Percentiles rank a stretch among this genome's conserved stretches.
These are phyloP conservation scores for Montipora foliosa DNA, from an alignment of 64 coral and sea anemone genomes.

Conservation along the genomic window DNA sequence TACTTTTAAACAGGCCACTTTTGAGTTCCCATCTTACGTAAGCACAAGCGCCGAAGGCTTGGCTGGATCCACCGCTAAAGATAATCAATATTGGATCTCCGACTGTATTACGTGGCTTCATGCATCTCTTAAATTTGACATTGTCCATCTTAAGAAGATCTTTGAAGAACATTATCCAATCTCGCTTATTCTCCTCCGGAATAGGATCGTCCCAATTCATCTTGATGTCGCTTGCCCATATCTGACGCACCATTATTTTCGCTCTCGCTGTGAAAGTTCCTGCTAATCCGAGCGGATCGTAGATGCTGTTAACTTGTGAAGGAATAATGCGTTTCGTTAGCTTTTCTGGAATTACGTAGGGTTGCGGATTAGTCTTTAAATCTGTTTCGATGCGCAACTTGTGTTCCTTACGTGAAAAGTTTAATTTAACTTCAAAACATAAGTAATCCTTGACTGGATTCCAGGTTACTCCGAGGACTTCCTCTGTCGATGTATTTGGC, in stretches of 20 bases:
- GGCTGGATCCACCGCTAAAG: conserved; percentile 39
- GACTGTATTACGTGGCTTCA: conserved; percentile 30
- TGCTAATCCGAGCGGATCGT: conserved; percentile 42
- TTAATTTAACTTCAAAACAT: conserved; percentile 42
- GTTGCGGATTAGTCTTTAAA: neutral
- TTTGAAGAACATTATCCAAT: conserved; percentile 46
- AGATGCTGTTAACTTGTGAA: conserved; percentile 56
- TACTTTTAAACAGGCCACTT: neutral
- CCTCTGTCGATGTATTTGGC: conserved; percentile 29
- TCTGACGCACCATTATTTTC: conserved; percentile 58
- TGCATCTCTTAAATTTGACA: conserved; percentile 31
- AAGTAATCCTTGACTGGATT: conserved; percentile 43
- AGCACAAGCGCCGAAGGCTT: conserved; percentile 35
- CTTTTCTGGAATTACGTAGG: neutral
- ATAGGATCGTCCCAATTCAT: conserved; percentile 49
- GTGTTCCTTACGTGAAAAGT: conserved; percentile 42
- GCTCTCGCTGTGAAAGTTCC: conserved; percentile 48
- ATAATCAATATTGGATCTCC: conserved; percentile 47
- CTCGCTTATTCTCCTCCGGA: conserved; percentile 9
- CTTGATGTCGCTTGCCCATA: conserved; percentile 29
- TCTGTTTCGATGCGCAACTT: neutral
- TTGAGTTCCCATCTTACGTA: conserved; percentile 26
- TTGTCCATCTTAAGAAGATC: conserved; percentile 46
- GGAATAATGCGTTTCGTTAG: conserved; percentile 38
- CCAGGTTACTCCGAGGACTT: conserved; percentile 69